phyloP scores from a whole-genome alignment of 2,888 invertebrate species.

The Mythimna lalbum region DNA sequence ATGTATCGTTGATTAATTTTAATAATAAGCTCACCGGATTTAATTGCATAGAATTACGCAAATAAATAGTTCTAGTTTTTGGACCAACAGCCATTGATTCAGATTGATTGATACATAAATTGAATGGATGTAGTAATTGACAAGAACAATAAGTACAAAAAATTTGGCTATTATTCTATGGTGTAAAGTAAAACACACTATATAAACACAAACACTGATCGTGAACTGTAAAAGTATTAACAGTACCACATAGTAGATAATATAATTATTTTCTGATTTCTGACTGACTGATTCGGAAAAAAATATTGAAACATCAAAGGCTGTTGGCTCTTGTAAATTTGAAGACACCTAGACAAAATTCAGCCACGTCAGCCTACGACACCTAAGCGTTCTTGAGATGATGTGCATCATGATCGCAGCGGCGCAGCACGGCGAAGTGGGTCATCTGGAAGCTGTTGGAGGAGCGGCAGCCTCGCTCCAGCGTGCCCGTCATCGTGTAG shows the following conservation, averaged over 20 bases:
- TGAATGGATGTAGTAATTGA: too few relatives aligned
- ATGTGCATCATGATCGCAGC: conserved; percentile 93
- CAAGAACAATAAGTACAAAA: too few relatives aligned
- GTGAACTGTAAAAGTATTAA: not conserved
- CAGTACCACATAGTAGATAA: not conserved
- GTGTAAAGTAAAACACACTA: too few relatives aligned
- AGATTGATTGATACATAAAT: not conserved
- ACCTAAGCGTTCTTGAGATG: conserved; percentile 83
- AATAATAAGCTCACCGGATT: conserved; percentile 62
- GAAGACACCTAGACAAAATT: not conserved
- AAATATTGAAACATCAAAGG: not conserved
- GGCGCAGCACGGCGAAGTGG: conserved; percentile 96
- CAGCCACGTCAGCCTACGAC: not conserved
- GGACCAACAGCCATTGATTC: conserved; percentile 28
- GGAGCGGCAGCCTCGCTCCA: conserved; percentile 94
- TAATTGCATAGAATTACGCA: conserved; percentile 50
- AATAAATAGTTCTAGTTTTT: conserved; percentile 34
- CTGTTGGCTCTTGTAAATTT: conserved; percentile 32
- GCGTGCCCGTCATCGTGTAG: conserved; percentile 96
- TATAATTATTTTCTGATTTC: too few relatives aligned
- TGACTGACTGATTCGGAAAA: not conserved
- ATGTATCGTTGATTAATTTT: conserved; percentile 53
- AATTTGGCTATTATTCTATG: too few relatives aligned
- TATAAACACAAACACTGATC: too few relatives aligned
- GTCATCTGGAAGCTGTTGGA: conserved; percentile 95